Conservation (phyloP, 2,113 vertebrate genomes). For the Poecile atricapillus region DNA sequence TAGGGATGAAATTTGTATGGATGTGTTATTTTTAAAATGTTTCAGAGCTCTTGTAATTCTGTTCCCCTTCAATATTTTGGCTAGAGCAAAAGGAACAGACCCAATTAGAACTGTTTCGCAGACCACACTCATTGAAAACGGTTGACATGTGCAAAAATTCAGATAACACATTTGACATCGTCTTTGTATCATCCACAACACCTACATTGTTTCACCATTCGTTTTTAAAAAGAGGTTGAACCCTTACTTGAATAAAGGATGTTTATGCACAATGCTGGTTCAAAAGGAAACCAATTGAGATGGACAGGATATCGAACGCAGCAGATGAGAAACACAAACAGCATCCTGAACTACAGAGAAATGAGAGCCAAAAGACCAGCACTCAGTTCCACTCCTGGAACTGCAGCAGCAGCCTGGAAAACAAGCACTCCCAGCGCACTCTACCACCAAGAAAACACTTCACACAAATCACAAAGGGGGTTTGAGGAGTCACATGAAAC, state of each 20-base stretch:
- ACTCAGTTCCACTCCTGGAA: background rate
- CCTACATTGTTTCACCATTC: background rate
- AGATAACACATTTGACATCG: background rate
- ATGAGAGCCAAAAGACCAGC: background rate
- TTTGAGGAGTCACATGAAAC: background rate
- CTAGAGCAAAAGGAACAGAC: background rate
- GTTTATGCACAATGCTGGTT: background rate
- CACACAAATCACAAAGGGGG: background rate
- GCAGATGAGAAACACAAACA: constrained; percentile 1
- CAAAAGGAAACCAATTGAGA: constrained; percentile 12
- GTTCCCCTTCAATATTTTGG: background rate
- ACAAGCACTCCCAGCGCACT: background rate
- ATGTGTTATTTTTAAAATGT: background rate
- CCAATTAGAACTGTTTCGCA: background rate
- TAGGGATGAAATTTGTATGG: background rate
- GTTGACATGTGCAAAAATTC: background rate
- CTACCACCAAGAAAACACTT: background rate
- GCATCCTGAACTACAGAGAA: background rate
- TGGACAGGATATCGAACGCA: background rate
- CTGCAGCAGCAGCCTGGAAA: background rate
- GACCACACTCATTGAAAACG: background rate
- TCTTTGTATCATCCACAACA: background rate
- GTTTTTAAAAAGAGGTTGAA: background rate
- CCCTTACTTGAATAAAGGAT: background rate
- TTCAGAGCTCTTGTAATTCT: background rate